Evolutionary conservation across 2,888 invertebrate genomes (phyloP), one percentile per base, ranked within the genome.

Genomic region (Brassicogethes aeneus): DNA sequence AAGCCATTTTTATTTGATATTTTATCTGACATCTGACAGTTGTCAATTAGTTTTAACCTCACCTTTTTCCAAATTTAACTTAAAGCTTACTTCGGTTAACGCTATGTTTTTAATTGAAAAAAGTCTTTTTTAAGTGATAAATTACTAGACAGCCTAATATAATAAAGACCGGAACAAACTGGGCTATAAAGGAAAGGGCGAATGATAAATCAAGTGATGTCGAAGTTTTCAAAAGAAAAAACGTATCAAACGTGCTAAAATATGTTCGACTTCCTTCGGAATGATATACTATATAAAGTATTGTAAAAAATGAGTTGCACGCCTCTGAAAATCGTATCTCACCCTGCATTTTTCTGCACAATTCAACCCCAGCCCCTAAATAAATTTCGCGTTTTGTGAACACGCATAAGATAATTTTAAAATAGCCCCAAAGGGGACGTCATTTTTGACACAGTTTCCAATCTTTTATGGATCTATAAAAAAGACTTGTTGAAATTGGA

Each of bases 161-260:
- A 23, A 23, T 23, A 23, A 23, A 5, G 23, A 23, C 23, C 23
- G 23, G 23, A 23, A 23, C 23, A 23, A 23, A 23, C 23, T 10
- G 23, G 23, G 10, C 23, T 10, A 10, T 23, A 23, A 23, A 23
- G 23, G 10, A 23, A 23, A 23, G 23, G 23, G 23, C 5, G 5
- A 10, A 5, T 10, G 23, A 7, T 23, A 23, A 23, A 23, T 23
- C 23, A 23, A 7, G 23, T 23, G 23, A 5, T 23, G 5, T 7
- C 23, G 23, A 10, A 23, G 5, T 10, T 5, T 23, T 23, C 23
- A 5, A 5, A 23, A 23, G 23, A 23, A n/a, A n/a, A n/a, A 48
- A 46, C 41, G 47, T 54, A 59, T 59, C 58, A 58, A 58, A 57
- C 56, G 59, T 56, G 61, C 57, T 61, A 60, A 64, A 63, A 64